phyloP scores from a whole-genome alignment of 2,113 vertebrate genomes.

The Trogon melanurus region DNA sequence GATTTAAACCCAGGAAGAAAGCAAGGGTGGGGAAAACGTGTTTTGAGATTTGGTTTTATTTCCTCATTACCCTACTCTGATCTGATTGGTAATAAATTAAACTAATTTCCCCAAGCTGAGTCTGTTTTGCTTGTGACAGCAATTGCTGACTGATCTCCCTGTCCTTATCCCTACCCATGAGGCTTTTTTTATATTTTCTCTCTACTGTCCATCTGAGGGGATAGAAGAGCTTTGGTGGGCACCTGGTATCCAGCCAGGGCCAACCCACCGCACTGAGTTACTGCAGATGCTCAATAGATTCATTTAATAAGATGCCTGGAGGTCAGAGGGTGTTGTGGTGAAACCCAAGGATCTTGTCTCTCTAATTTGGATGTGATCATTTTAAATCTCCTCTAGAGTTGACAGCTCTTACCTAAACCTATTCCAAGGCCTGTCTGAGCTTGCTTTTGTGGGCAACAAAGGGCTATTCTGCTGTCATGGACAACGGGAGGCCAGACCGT shows the following conservation, averaged over 20 bases:
- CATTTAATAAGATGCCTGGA: conserved; percentile 24
- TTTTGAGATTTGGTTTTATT: not conserved
- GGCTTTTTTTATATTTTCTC: not conserved
- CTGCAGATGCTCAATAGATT: not conserved
- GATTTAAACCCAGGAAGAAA: not conserved
- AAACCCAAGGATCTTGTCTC: not conserved
- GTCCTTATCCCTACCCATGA: fast-evolving
- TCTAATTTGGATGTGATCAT: conserved; percentile 30
- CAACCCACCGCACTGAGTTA: not conserved
- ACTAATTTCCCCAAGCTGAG: fast-evolving
- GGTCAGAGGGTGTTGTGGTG: not conserved
- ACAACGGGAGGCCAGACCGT: not conserved
- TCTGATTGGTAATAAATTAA: not conserved
- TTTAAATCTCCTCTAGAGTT: conserved; percentile 40
- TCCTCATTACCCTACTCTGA: not conserved
- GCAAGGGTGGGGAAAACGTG: too few species aligned
- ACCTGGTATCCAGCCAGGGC: not conserved
- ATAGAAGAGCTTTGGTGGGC: not conserved
- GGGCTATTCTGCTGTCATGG: not conserved
- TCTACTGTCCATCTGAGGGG: not conserved
- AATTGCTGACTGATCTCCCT: not conserved
- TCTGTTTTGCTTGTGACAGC: fast-evolving
- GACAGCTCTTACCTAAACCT: conserved; percentile 39
- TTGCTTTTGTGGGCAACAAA: not conserved
- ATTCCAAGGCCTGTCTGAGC: conserved; percentile 23